A percentile compares a stretch with the other conserved stretches of the same genome.
phyloP scores from a whole-genome alignment of 2,113 vertebrate species.

The Brachypodius melanocephalos region DNA sequence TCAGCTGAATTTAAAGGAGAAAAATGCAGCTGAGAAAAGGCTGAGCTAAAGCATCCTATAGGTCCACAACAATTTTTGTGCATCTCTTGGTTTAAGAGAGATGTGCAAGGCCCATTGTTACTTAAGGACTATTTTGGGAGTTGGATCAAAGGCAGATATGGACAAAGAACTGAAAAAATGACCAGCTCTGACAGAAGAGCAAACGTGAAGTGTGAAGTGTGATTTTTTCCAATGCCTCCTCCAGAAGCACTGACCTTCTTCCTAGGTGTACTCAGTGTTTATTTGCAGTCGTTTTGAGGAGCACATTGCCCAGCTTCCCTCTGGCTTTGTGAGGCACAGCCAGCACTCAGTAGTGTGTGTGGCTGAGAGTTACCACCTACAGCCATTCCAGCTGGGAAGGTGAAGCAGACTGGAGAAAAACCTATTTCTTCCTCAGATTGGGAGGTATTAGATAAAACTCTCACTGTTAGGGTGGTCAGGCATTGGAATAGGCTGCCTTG shows the following conservation, averaged over 20 bases:
- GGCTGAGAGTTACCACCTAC: background rate
- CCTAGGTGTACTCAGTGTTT: background rate
- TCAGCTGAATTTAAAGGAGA: background rate
- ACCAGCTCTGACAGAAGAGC: background rate
- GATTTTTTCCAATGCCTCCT: background rate
- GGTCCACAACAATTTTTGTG: background rate
- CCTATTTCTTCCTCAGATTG: background rate
- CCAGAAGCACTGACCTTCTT: background rate
- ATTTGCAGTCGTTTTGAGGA: background rate
- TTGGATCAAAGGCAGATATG: background rate
- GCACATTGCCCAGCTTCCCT: background rate
- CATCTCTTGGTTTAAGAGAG: background rate
- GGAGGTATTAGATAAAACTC: background rate
- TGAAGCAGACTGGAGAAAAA: background rate
- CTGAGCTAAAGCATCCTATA: background rate
- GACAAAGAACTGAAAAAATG: background rate
- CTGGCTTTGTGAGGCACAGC: background rate
- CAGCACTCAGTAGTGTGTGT: rapidly evolving
- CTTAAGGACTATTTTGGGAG: background rate
- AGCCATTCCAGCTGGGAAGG: background rate
- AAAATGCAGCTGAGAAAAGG: background rate
- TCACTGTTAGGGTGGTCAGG: background rate
- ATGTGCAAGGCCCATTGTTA: background rate
- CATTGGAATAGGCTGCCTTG: background rate
- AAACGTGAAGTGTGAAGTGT: rapidly evolving